Conservation (phyloP, 2,888 invertebrate genomes). For the Tanypteryx hageni region DNA sequence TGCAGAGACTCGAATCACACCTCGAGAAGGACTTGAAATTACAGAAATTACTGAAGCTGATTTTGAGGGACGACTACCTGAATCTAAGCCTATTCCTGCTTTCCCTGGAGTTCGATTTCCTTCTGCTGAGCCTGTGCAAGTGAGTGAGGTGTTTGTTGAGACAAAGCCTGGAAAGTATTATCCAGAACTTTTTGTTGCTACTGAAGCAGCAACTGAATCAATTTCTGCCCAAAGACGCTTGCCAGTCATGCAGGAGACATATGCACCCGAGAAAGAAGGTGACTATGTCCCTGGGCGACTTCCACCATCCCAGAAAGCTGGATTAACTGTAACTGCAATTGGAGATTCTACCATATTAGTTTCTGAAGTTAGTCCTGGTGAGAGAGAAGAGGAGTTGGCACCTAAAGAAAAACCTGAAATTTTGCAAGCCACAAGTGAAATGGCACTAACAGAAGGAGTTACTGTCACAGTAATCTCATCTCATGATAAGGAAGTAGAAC, state of each 20-base stretch:
- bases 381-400: slow-evolving; percentile 81
- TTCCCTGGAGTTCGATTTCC: slow-evolving; percentile 81
- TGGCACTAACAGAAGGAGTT: slow-evolving; percentile 76
- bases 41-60: slow-evolving; percentile 81
- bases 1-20: slow-evolving; percentile 79
- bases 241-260: slow-evolving; percentile 79
- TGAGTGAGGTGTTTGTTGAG: slow-evolving; percentile 83
- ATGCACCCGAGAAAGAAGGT: slow-evolving; percentile 84
- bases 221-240: slow-evolving; percentile 82
- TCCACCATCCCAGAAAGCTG: slow-evolving; percentile 81
- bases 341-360: slow-evolving; percentile 80
- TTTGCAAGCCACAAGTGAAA: slow-evolving; percentile 77
- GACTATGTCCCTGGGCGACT: slow-evolving; percentile 78
- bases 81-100: slow-evolving; percentile 75
- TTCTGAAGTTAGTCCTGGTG: slow-evolving; percentile 79
- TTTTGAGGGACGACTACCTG: slow-evolving; percentile 79
- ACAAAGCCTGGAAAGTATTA: slow-evolving; percentile 87
- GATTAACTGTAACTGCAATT: slow-evolving; percentile 77
- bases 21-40: slow-evolving; percentile 81
- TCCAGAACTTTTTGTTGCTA: slow-evolving; percentile 87
- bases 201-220: slow-evolving; percentile 84
- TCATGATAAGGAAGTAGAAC: slow-evolving; percentile 81
- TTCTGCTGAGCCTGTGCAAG: slow-evolving; percentile 80
- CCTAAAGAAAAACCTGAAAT: slow-evolving; percentile 74
- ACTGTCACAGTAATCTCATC: slow-evolving; percentile 80